These are phyloP conservation scores for Labrus mixtus DNA, from an alignment of 2,113 vertebrate genomes.

Conservation along the genomic window DNA sequence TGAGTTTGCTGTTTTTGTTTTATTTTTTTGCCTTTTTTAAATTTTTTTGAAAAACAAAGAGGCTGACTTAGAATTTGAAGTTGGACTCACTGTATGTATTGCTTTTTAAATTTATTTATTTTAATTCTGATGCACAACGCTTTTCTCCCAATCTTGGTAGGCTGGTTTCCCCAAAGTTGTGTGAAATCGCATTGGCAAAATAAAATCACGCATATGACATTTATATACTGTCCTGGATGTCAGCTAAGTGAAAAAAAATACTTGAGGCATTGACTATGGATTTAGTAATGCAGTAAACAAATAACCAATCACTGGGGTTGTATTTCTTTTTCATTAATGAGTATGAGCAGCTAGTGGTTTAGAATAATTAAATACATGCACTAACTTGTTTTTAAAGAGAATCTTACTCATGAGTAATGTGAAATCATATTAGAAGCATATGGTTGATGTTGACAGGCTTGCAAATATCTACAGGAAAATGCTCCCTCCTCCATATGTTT, in stretches of 20 bases:
- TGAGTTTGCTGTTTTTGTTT: conserved; percentile 66
- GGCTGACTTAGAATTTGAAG: conserved; percentile 80
- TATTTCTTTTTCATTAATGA: conserved; percentile 73
- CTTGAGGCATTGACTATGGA: conserved; percentile 83
- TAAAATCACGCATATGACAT: conserved; percentile 80
- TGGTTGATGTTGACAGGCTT: conserved; percentile 83
- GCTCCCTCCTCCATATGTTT: conserved; percentile 68
- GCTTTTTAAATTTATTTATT: conserved; percentile 82
- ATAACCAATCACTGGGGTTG: conserved; percentile 83
- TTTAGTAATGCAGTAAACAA: conserved; percentile 81
- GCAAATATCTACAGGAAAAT: conserved; percentile 76
- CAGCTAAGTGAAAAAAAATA: conserved; percentile 76
- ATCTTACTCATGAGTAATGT: conserved; percentile 82
- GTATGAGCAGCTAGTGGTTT: conserved; percentile 86
- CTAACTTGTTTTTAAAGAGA: conserved; percentile 82
- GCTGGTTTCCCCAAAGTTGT: conserved; percentile 83
- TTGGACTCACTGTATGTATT: conserved; percentile 84
- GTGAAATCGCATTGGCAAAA: conserved; percentile 83
- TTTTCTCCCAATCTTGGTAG: conserved; percentile 81
- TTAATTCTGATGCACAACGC: conserved; percentile 80
- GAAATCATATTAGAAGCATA: conserved; percentile 83
- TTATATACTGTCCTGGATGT: conserved; percentile 79
- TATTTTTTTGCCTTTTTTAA: not conserved
- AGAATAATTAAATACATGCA: conserved; percentile 85
- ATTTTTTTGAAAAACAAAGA: conserved; percentile 56